phyloP scores from a whole-genome alignment of 2,797 vertebrate species.

The Lates japonicus region DNA sequence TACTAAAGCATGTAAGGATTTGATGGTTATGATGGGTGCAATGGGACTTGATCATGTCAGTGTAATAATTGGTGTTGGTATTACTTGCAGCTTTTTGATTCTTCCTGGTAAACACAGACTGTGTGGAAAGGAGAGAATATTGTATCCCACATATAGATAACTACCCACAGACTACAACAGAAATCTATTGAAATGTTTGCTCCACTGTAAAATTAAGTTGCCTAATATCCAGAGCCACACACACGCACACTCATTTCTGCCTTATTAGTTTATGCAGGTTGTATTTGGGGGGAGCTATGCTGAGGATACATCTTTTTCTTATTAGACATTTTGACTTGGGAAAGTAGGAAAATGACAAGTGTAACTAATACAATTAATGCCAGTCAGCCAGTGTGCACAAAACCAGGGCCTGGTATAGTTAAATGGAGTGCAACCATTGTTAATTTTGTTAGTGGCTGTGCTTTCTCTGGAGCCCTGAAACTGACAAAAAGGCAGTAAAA shows the following conservation, averaged over 20 bases:
- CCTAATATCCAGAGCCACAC: background rate
- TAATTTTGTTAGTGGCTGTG: background rate
- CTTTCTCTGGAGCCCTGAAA: background rate
- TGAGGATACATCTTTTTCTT: background rate
- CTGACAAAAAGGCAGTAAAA: background rate
- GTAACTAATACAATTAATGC: background rate
- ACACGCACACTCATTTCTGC: slow-evolving; percentile 14
- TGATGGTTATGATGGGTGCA: slow-evolving; percentile 21
- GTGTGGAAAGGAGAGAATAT: slow-evolving; percentile 23
- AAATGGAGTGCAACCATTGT: background rate
- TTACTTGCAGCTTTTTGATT: slow-evolving; percentile 32
- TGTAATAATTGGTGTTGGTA: slow-evolving; percentile 41
- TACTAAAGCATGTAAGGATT: slow-evolving; percentile 9
- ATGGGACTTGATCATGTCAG: slow-evolving; percentile 34
- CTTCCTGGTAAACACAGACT: slow-evolving; percentile 34
- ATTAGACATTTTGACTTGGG: slow-evolving; percentile 1
- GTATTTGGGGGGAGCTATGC: background rate
- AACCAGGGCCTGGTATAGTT: background rate
- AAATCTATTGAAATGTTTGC: slow-evolving; percentile 1
- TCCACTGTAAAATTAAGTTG: slow-evolving; percentile 3
- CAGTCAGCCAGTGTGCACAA: background rate
- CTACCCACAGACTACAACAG: background rate
- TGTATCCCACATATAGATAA: slow-evolving; percentile 9
- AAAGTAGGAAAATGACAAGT: background rate
- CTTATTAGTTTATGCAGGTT: slow-evolving; percentile 7